These are phyloP conservation scores for Sprattus sprattus DNA, from an alignment of 2,113 vertebrate genomes.

Conservation along the genomic window DNA sequence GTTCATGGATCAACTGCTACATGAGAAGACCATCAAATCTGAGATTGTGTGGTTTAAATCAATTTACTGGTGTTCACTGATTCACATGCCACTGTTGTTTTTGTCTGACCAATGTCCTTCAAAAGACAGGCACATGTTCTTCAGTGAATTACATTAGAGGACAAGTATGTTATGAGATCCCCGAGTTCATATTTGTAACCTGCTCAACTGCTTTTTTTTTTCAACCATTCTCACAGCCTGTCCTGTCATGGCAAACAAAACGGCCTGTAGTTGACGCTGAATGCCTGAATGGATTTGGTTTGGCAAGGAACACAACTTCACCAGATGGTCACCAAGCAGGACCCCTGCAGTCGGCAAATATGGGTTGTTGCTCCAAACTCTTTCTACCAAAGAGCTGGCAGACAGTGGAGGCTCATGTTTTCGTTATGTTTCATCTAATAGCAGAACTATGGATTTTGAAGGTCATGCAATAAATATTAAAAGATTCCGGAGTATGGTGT, in stretches of 20 bases:
- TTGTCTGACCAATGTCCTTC: too few relatives aligned
- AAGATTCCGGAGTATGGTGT: neutral
- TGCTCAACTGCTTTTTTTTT: neutral
- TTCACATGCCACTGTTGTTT: too few relatives aligned
- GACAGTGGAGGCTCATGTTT: conserved; percentile 2
- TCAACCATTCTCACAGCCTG: neutral
- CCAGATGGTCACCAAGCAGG: conserved; percentile 10
- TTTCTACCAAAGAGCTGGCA: conserved; percentile 1
- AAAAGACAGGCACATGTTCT: neutral
- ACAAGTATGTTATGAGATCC: neutral
- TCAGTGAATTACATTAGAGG: neutral
- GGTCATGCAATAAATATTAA: neutral
- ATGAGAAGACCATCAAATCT: neutral
- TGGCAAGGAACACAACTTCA: neutral
- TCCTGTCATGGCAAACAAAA: neutral
- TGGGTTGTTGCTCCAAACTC: conserved; percentile 4
- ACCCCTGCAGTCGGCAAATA: neutral
- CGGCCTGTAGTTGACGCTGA: neutral
- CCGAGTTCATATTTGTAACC: neutral
- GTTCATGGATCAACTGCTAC: neutral
- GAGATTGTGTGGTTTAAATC: too few relatives aligned
- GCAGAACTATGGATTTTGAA: neutral
- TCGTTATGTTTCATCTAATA: conserved; percentile 6
- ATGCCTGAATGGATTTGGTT: neutral
- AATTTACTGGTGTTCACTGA: too few relatives aligned